Base-by-base conservation (phyloP, 2,797 vertebrate genomes). In the Chaunax sp. region DNA sequence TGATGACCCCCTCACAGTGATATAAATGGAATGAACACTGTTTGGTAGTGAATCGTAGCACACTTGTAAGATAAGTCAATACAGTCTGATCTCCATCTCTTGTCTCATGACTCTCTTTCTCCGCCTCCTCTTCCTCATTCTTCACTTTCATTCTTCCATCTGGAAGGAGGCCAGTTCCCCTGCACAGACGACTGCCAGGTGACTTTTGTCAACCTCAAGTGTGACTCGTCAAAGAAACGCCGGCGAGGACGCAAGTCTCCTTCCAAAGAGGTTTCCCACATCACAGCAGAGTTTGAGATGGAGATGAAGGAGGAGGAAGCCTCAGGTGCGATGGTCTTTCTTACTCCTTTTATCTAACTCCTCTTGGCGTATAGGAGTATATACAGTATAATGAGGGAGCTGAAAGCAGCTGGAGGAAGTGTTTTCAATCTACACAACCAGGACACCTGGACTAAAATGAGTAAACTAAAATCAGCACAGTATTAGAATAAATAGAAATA, bases 141-240 rank as follows among this genome's bases (percentile, higher is more conserved):
- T 9, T 38, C 30, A 70, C 71, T 5, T 85, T 15, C 54, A n/a
- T 66, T 41, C 77, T 75, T 71, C 85, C 30, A 19, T 6, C 45
- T 57, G 20, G 19, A 52, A 94, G 93, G 88, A 69, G 86, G 92
- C 40, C 94, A 94, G 69, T 95, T 96, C 87, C 94, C 93, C 56
- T 96, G 92, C 75, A 94, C 95, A 56, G 96, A 98, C 18, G 94
- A 96, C 89, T 97, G 96, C 89, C 96, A 96, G 43, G 93, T 99
- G 57, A 97, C 95, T 0, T 98, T 97, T 18, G 95, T 98, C 76
- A 97, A 96, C 64, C 93, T 99, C 57, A 98, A 97, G 84, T 99
- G 97, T 0, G 97, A 98, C 82, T 98, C 97, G 1, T 98, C 97
- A 3, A 99, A 96, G 93, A 98, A 97, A 78, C 95, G 95, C 13